These are phyloP conservation scores for Tethya wilhelma DNA, from an alignment of 37 sponge, comb jelly and placozoan species.

Conservation along the genomic window DNA sequence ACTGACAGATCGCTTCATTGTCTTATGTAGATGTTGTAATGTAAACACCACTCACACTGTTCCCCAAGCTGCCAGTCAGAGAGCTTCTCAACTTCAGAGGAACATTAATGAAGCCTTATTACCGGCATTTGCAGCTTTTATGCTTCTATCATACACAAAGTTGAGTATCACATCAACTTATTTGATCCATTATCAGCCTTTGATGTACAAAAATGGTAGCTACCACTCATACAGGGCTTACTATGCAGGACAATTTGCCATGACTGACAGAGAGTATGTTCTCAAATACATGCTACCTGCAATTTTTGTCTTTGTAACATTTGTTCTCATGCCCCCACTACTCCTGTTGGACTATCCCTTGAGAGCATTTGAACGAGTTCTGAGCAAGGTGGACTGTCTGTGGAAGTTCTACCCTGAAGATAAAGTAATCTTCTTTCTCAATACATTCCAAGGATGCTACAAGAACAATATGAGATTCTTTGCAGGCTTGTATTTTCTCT, in stretches of 20 bases:
- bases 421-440: conserved; percentile 35
- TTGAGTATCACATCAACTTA: conserved; percentile 26
- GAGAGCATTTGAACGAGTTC: conserved; percentile 21
- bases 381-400: neutral
- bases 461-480: conserved; percentile 45
- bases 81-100: too few relatives aligned
- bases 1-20: too few relatives aligned
- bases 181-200: conserved; percentile 5
- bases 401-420: conserved; percentile 3
- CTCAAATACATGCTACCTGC: conserved; percentile 32
- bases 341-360: conserved; percentile 52
- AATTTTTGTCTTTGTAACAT: conserved; percentile 15
- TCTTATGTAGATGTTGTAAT: too few relatives aligned
- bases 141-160: conserved; percentile 62
- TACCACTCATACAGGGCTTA: neutral
- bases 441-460: conserved; percentile 62
- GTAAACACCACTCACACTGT: too few relatives aligned
- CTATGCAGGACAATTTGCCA: conserved; percentile 24
- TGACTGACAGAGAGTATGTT: neutral
- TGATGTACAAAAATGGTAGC: conserved; percentile 1
- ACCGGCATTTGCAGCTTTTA: conserved; percentile 53
- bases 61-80: too few relatives aligned
- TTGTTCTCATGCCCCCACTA: conserved; percentile 41
- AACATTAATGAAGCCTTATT: conserved; percentile 25
- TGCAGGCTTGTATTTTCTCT: conserved; percentile 60